Conservation (phyloP, 2,888 invertebrate species). For the Apotomis betuletana region DNA sequence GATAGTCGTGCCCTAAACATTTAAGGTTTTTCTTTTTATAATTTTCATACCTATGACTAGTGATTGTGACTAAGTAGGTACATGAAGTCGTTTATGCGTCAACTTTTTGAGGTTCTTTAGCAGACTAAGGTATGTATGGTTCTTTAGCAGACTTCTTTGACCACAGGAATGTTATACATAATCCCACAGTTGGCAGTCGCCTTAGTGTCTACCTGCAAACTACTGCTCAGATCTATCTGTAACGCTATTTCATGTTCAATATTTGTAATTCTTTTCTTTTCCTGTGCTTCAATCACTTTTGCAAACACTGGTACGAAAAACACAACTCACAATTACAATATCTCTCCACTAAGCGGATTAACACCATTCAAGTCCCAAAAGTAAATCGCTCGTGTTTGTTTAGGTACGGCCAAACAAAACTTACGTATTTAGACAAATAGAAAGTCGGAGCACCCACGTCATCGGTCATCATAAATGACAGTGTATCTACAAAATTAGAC, state of each 20-base stretch:
- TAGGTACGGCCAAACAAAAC: constrained; percentile 36
- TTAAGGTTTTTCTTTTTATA: too few relatives aligned
- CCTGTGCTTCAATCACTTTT: constrained; percentile 20
- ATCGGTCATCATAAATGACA: constrained; percentile 53
- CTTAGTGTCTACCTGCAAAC: constrained; percentile 10
- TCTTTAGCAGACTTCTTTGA: too few relatives aligned
- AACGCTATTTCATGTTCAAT: not conserved
- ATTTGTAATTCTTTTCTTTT: constrained; percentile 24
- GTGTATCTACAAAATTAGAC: constrained; percentile 56
- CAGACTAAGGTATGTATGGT: too few relatives aligned
- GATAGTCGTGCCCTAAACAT: too few relatives aligned
- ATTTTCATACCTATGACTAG: too few relatives aligned
- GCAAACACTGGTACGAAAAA: constrained; percentile 24
- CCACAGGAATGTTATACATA: too few relatives aligned
- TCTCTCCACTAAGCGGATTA: constrained; percentile 31
- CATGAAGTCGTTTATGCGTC: too few relatives aligned
- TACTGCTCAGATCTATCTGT: not conserved
- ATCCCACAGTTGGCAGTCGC: not conserved
- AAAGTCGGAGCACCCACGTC: constrained; percentile 65
- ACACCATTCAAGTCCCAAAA: constrained; percentile 25
- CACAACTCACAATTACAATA: constrained; percentile 22
- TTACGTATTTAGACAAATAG: constrained; percentile 55
- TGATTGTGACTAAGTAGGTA: too few relatives aligned
- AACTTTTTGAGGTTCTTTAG: too few relatives aligned
- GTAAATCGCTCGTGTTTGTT: constrained; percentile 34